Conservation (phyloP, 2,888 invertebrate genomes). For the Clistopyga incitator region DNA sequence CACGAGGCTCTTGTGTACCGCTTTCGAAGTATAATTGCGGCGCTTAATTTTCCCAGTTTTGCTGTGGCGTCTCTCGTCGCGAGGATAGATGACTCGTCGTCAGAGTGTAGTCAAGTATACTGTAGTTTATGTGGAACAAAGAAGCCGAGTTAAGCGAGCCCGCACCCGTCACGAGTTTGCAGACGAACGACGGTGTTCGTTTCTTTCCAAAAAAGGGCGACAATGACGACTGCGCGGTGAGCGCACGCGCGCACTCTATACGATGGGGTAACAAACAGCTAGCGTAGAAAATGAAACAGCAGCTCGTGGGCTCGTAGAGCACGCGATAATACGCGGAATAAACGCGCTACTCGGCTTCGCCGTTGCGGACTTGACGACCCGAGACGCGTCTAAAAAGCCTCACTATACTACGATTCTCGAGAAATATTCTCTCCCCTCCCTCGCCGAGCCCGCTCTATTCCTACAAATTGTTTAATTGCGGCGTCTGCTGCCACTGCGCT, state of each 20-base stretch:
- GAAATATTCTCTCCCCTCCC: constrained; percentile 69
- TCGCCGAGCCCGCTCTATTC: constrained; percentile 47
- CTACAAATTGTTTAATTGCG: constrained; percentile 79
- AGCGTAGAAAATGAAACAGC: constrained; percentile 42
- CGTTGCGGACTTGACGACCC: constrained; percentile 35
- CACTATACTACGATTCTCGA: constrained; percentile 61
- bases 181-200: constrained; percentile 42
- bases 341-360: constrained; percentile 40
- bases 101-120: constrained; percentile 17
- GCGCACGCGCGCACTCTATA: neutral
- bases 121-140: constrained; percentile 21
- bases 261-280: constrained; percentile 22
- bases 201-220: constrained; percentile 58
- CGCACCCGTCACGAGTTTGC: constrained; percentile 19
- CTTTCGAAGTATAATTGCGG: constrained; percentile 45
- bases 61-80: constrained; percentile 26
- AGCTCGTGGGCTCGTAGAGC: constrained; percentile 30
- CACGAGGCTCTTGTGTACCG: constrained; percentile 22
- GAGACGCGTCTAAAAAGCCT: constrained; percentile 67
- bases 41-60: constrained; percentile 55
- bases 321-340: constrained; percentile 61
- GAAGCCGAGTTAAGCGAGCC: constrained; percentile 14
- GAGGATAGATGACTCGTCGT: constrained; percentile 47
- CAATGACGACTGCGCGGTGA: constrained; percentile 35
- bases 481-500: constrained; percentile 55